Conservation (phyloP, 2,797 vertebrate species). For the Neosalanx taihuensis region DNA sequence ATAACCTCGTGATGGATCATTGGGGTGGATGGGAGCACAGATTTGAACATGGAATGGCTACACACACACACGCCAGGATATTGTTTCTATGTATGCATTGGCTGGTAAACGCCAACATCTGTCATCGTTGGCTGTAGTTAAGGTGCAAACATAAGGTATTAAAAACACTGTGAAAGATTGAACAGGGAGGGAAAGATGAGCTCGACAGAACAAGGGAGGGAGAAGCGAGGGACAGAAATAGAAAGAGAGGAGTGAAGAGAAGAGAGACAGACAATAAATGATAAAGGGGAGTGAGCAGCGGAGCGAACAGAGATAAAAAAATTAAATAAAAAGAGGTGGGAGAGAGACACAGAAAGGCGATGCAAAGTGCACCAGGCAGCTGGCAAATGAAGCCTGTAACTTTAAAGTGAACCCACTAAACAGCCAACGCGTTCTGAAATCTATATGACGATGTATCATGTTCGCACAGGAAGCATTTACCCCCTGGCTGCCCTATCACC, state of each 20-base stretch:
- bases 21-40: slow-evolving; percentile 1
- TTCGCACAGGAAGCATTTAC: slow-evolving; percentile 13
- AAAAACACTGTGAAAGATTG: background rate
- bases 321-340: background rate
- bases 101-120: background rate
- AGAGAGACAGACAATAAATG: background rate
- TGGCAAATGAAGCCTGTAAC: background rate
- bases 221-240: background rate
- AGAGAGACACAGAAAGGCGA: background rate
- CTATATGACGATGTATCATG: background rate
- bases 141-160: too few species aligned
- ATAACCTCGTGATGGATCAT: slow-evolving; percentile 28
- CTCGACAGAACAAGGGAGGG: background rate
- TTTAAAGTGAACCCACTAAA: background rate
- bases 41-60: background rate
- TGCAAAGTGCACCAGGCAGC: background rate
- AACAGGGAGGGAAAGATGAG: background rate
- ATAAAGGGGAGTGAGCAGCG: background rate
- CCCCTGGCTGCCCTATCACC: slow-evolving; percentile 3
- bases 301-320: background rate
- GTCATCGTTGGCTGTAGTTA: background rate
- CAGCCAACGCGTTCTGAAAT: slow-evolving; percentile 4
- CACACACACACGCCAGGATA: too few species aligned
- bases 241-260: background rate
- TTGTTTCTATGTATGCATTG: background rate